phyloP scores from a whole-genome alignment of 2,797 vertebrate genomes.

The Avahi laniger region DNA sequence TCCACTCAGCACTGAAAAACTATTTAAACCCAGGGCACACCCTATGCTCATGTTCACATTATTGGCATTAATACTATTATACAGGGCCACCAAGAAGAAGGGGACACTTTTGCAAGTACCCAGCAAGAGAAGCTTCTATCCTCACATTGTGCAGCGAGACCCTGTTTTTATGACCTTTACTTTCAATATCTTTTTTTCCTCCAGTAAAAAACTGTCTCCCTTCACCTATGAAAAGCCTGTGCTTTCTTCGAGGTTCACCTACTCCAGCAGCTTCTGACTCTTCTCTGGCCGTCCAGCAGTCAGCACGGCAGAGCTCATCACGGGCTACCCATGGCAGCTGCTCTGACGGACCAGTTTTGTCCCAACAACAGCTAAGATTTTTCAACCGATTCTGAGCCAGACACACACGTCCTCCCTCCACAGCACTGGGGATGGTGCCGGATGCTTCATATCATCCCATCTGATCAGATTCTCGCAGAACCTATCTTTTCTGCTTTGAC shows the following conservation, averaged over 20 bases:
- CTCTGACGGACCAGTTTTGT: neutral
- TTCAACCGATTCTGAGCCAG: neutral
- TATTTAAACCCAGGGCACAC: neutral
- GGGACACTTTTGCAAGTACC: neutral
- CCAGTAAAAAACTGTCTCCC: neutral
- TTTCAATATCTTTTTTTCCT: slow-evolving; percentile 6
- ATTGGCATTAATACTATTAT: neutral
- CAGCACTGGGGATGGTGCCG: neutral
- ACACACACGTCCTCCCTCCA: rapidly evolving
- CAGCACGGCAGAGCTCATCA: neutral
- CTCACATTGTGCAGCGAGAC: neutral
- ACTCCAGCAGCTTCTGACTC: neutral
- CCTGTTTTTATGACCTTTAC: neutral
- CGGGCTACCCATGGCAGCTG: neutral
- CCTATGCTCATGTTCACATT: neutral
- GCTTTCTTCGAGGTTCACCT: neutral
- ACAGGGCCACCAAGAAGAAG: neutral
- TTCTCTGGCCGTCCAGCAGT: neutral
- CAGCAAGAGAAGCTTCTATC: neutral
- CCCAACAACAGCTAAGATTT: neutral
- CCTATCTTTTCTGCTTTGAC: neutral
- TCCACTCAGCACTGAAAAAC: neutral
- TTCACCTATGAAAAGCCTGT: neutral
- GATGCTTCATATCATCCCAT: neutral
- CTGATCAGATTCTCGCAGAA: neutral